Base-by-base conservation (phyloP, 2,113 vertebrate genomes). In the Chloroceryle aenea region DNA sequence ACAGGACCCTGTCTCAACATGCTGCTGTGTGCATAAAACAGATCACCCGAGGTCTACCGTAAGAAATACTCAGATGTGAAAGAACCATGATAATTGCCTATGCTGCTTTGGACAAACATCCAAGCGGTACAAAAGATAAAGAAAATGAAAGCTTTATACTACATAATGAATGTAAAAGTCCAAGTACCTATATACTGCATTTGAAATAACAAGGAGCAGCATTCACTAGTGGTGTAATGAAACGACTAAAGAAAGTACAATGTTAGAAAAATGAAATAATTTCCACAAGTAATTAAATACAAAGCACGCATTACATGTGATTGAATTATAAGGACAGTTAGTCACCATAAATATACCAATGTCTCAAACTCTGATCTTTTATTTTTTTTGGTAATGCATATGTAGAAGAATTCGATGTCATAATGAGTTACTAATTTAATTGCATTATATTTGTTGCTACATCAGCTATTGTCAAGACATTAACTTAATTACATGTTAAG, bases 401-500 rank as follows among this genome's bases (percentile, higher is more conserved):
- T 85, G 58, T 84, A 56, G 64, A 94, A 95, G 48, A 90, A 71
- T 89, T 92, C 79, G 42, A 69, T 87, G 90, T 89, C 77, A 72
- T 94, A 96, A 96, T 85, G 76, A 76, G 61, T 48, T 90, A 87
- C 76, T 61, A 89, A 94, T 92, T 90, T 94, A 92, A 93, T 94
- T 93, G 83, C 66, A 66, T 92, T 96, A 7, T 87, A 90, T 96
- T 79, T 95, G 76, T 95, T 97, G 83, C 96, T 94, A 85, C 86
- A 91, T 95, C 93, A 96, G 95, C 96, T 91, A 85, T 95, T 96
- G 88, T 95, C 53, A 76, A 89, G 63, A 84, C 83, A 92, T 96
- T 92, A 94, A 90, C 86, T 96, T 96, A 97, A 97, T 96, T 96
- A 92, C 76, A 87, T 90, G 69, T 93, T 92, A 92, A 93, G 25